phyloP scores from a whole-genome alignment of 2,888 invertebrate species.

The Chymomyza caudatula region DNA sequence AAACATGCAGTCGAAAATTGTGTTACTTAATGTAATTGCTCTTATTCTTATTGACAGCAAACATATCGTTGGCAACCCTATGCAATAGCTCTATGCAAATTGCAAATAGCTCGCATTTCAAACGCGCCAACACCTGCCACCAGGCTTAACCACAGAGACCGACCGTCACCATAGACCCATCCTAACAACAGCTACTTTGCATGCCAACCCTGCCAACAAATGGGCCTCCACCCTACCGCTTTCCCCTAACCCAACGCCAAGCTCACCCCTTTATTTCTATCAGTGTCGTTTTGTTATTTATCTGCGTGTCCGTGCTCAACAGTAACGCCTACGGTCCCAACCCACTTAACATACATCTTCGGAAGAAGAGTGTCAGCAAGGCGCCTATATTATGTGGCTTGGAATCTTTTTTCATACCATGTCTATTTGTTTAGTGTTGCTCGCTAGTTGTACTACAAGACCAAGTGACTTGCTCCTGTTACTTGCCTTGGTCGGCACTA shows the following conservation, averaged over 20 bases:
- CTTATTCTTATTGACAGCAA: not conserved
- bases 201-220: not conserved
- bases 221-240: not conserved
- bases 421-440: conserved; percentile 66
- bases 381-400: conserved; percentile 33
- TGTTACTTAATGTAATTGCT: not conserved
- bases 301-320: conserved; percentile 44
- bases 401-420: conserved; percentile 60
- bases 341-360: conserved; percentile 57
- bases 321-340: conserved; percentile 21
- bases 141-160: conserved; percentile 35
- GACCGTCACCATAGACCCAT: not conserved
- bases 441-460: conserved; percentile 29
- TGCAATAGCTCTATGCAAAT: conserved; percentile 45
- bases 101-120: conserved; percentile 46
- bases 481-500: not conserved
- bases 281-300: conserved; percentile 66
- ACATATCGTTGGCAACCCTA: conserved; percentile 35
- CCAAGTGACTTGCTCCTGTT: not conserved
- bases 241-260: not conserved
- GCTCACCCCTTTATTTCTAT: conserved; percentile 32
- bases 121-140: conserved; percentile 49
- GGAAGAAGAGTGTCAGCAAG: conserved; percentile 6
- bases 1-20: not conserved
- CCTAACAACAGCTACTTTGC: not conserved